A percentile compares a stretch with the other conserved stretches of the same genome.
These are phyloP conservation scores for Onychomys arenicola DNA, from an alignment of 2,797 vertebrate species.

Conservation along the genomic window DNA sequence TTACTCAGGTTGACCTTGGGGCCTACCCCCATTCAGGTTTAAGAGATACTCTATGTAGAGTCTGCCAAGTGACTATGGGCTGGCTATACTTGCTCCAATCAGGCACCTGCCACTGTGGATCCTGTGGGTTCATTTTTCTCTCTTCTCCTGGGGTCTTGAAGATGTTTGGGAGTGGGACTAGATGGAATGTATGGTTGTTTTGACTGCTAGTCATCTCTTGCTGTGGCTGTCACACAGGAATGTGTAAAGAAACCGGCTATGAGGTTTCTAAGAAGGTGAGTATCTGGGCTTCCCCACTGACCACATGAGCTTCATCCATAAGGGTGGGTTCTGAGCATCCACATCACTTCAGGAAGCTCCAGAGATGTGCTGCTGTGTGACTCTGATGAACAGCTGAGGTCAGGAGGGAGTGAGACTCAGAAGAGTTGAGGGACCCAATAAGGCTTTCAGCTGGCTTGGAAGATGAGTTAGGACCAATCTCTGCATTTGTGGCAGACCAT, in stretches of 20 bases:
- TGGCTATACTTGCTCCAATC: too few species aligned
- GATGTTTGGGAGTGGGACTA: not conserved
- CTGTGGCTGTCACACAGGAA: not conserved
- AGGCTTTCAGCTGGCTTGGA: not conserved
- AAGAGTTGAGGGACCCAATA: not conserved
- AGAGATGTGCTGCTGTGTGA: not conserved
- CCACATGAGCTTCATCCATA: too few species aligned
- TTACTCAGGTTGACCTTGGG: not conserved
- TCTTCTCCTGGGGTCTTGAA: not conserved
- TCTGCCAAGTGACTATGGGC: not conserved
- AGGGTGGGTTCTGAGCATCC: not conserved
- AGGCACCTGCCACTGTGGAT: too few species aligned
- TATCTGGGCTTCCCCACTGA: not conserved
- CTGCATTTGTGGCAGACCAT: not conserved
- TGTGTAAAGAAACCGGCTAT: not conserved
- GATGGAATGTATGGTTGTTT: not conserved
- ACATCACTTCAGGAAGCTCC: not conserved
- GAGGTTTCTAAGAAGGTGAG: not conserved
- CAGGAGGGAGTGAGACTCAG: not conserved
- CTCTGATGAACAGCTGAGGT: not conserved
- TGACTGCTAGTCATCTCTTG: not conserved
- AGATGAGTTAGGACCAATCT: not conserved
- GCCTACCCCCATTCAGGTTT: not conserved
- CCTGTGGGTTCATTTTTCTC: not conserved
- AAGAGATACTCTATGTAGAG: not conserved